These are phyloP conservation scores for Eilema sororculum DNA, from an alignment of 2,888 invertebrate species.

Conservation along the genomic window DNA sequence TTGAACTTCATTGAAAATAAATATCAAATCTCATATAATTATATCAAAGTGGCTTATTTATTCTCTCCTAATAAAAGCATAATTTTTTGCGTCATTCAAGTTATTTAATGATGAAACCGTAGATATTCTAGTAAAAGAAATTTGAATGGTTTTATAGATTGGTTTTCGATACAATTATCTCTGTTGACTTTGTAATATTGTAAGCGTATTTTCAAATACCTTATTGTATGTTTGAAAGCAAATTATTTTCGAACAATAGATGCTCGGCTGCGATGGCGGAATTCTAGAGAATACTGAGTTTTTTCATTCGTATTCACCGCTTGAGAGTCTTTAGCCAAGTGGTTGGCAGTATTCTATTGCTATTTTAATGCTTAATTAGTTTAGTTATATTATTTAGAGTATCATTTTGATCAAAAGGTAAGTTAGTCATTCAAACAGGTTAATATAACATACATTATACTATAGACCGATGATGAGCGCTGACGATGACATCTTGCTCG, in stretches of 20 bases:
- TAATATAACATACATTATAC: too few species aligned
- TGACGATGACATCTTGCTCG: too few species aligned
- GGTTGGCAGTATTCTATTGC: too few species aligned
- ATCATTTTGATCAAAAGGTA: neutral
- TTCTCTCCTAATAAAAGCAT: neutral
- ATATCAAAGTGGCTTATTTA: neutral
- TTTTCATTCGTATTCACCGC: neutral
- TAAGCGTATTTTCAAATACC: neutral
- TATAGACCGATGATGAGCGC: too few species aligned
- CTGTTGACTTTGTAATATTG: neutral
- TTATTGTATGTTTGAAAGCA: neutral
- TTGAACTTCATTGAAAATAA: neutral
- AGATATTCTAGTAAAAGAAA: too few species aligned
- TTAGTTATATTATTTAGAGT: neutral
- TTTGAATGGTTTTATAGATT: neutral
- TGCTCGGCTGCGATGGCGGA: neutral
- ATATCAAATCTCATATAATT: neutral
- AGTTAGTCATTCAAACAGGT: too few species aligned
- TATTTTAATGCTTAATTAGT: neutral
- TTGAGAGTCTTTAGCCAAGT: neutral
- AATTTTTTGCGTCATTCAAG: too few species aligned
- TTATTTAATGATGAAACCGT: too few species aligned
- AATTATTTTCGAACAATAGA: neutral
- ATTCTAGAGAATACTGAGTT: neutral
- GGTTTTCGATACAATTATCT: neutral